These are phyloP conservation scores for Zosterops pallidus DNA, from an alignment of 2,113 vertebrate genomes.

Conservation along the genomic window DNA sequence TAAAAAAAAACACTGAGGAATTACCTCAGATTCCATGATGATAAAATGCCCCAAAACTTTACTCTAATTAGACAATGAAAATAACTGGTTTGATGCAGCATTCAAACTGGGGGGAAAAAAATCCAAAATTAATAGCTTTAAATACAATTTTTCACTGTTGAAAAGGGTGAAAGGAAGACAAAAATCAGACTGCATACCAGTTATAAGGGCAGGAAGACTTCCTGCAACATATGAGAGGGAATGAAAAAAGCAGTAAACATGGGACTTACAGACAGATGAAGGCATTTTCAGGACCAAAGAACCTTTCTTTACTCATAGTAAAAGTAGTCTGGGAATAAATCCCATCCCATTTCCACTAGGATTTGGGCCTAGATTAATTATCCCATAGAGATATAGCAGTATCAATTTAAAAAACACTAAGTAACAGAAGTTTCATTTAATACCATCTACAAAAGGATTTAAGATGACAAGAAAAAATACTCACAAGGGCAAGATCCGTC, in stretches of 20 bases:
- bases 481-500: neutral
- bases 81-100: neutral
- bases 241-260: neutral
- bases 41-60: neutral
- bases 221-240: neutral
- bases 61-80: neutral
- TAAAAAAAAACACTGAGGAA: neutral
- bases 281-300: neutral
- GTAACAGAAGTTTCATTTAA: neutral
- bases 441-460: neutral
- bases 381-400: neutral
- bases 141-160: neutral
- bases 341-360: neutral
- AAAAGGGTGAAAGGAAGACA: neutral
- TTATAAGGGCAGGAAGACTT: neutral
- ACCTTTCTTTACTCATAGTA: neutral
- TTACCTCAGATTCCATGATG: neutral
- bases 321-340: neutral
- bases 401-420: neutral
- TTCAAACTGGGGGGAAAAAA: neutral
- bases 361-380: neutral
- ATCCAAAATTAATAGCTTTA: neutral
- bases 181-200: neutral
- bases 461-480: constrained; percentile 7
- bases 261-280: neutral